These are phyloP conservation scores for Suricata suricatta DNA, from an alignment of 2,113 vertebrate species.

Conservation along the genomic window DNA sequence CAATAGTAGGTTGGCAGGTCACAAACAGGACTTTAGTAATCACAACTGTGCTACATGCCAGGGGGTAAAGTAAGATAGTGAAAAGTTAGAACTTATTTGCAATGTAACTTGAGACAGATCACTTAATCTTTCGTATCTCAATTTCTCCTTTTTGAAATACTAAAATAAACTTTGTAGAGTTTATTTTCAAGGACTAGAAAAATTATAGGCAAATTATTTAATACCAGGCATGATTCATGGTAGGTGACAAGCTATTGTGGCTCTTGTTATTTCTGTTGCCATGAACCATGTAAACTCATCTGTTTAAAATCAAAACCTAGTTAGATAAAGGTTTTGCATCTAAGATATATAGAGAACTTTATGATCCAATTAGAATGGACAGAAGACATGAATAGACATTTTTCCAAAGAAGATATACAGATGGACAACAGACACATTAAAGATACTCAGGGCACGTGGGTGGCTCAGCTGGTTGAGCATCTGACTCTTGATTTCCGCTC, in stretches of 20 bases:
- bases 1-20: background rate
- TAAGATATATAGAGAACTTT: no score
- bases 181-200: slow-evolving; percentile 32
- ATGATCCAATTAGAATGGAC: no score
- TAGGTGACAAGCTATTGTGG: background rate
- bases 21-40: background rate
- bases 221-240: background rate
- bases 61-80: background rate
- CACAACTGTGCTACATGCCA: background rate
- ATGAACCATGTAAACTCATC: background rate
- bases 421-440: no score
- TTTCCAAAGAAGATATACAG: no score
- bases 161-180: background rate
- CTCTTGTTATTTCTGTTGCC: background rate
- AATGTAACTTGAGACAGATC: background rate
- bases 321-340: background rate
- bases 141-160: background rate
- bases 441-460: no score
- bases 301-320: background rate
- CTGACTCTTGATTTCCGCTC: no score
- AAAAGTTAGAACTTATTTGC: background rate
- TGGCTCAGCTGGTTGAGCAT: no score
- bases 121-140: background rate
- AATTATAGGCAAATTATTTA: background rate
- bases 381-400: no score